phyloP scores from a whole-genome alignment of 2,888 invertebrate genomes.

The Agonopterix heracliana region DNA sequence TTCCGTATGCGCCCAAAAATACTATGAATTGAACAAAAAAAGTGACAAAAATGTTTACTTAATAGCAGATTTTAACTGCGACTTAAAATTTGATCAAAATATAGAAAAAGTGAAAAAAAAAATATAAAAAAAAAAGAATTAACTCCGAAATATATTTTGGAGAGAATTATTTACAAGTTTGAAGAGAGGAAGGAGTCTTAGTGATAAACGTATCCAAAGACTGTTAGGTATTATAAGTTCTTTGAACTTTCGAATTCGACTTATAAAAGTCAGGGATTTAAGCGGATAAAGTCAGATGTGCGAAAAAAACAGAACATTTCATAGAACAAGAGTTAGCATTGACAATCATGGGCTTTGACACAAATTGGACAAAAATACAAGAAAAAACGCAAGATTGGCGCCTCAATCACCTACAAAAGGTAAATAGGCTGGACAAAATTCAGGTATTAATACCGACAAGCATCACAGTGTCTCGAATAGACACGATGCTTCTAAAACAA shows the following conservation, averaged over 20 bases:
- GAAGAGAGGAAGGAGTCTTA: slow-evolving; percentile 57
- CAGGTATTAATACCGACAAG: slow-evolving; percentile 23
- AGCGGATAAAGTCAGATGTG: slow-evolving; percentile 61
- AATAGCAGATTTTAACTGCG: slow-evolving; percentile 37
- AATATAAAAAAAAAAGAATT: slow-evolving; percentile 36
- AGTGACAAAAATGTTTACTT: slow-evolving; percentile 33
- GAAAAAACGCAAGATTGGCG: slow-evolving; percentile 42
- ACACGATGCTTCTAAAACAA: slow-evolving; percentile 33
- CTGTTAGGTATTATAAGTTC: slow-evolving; percentile 71
- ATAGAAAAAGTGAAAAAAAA: slow-evolving; percentile 40
- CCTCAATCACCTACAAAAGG: slow-evolving; percentile 30
- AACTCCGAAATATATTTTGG: slow-evolving; percentile 74
- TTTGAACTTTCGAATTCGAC: slow-evolving; percentile 59
- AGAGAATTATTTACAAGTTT: slow-evolving; percentile 70
- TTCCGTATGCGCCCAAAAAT: slow-evolving; percentile 18
- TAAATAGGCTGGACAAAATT: slow-evolving; percentile 27
- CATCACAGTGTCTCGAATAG: slow-evolving; percentile 15
- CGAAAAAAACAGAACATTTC: slow-evolving; percentile 46
- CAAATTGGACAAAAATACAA: slow-evolving; percentile 32
- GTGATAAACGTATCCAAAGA: slow-evolving; percentile 74
- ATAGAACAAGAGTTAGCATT: slow-evolving; percentile 52
- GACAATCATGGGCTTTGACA: slow-evolving; percentile 54
- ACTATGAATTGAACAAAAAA: slow-evolving; percentile 7
- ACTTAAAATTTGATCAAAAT: slow-evolving; percentile 48
- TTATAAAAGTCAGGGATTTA: slow-evolving; percentile 60